Evolutionary conservation across 2,797 vertebrate species (phyloP), one percentile per base, ranked within the genome.

Genomic region (Danio jaintianensis): DNA sequence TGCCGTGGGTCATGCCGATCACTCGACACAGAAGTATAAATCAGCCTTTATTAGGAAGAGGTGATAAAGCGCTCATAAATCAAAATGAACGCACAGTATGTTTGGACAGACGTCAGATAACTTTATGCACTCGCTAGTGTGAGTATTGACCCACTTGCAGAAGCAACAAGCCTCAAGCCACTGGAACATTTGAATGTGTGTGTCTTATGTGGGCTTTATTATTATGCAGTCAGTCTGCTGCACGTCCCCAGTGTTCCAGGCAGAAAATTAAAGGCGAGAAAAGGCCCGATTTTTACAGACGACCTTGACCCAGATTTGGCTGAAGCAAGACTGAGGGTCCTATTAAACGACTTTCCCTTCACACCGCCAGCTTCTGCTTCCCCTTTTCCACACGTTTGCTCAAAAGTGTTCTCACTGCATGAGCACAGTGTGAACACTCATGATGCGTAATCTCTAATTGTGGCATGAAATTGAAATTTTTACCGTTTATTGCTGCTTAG

Each of bases 241-340:
- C 16, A 15, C 29, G 20, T 80, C 84, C 80, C 66, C 5, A 15
- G 75, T 66, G 71, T 69, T 42, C 7, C 75, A 9, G 69, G 16
- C 18, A 56, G 22, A 18, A 55, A 61, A 69, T 75, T 72, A 63
- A 61, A 56, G 38, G 53, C 48, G 16, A 53, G 56, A 18, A 12
- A 64, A 61, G 56, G n/a, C n/a, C 62, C 72, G 13, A 66, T 64
- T 29, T 80, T 82, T 58, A 66, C 73, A 64, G 68, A 69, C 78
- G 61, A 84, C 86, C 86, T 85, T 87, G 86, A 85, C 86, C 82
- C 78, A 83, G 55, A 80, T 85, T 79, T 63, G 64, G 8, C 61
- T 76, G 50, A 63, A 74, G 29, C 53, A 12, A 64, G 64, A 67
- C 50, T 22, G 68, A 70, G 72, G 55, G 62, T 58, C 71, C 61